Base-by-base conservation (phyloP, 2,113 vertebrate species). In the Synodontis membranacea region DNA sequence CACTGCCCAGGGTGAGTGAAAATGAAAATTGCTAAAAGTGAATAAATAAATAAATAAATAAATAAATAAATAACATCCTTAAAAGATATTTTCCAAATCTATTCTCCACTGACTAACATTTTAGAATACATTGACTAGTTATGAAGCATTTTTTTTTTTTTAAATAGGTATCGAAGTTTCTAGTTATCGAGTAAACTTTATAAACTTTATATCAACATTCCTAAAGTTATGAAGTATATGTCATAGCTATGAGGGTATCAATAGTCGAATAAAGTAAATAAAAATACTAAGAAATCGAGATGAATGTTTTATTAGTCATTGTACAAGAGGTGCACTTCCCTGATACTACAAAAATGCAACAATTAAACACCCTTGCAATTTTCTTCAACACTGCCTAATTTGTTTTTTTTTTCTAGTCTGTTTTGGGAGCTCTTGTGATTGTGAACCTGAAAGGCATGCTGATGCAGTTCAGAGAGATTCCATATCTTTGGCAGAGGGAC, bases 381-480 rank as follows among this genome's bases (percentile, higher is more conserved):
- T 52, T 52, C n/a, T 54, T 54, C 15, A 37, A 52, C n/a, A 54
- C 42, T 74, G 34, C 76, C 23, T 86, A 6, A 90, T 54, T 92
- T 90, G 91, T 56, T 87, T 88, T 87, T 76, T 56, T 87, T 88
- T 87, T 76, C 89, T 94, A 99, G 98, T 98, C 98, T 17, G 96
- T 99, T 66, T 94, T 99, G 88, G 96, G 96, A 11, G 97, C 98
- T 39, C 93, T 99, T 88, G 96, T 97, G 62, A 95, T 99, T 2
- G 96, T 98, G 82, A 99, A 99, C 92, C 92, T 99, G 86, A 99
- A 99, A 91, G 98, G 98, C 89, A 99, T 99, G 97, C 92, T 99
- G 91, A 96, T 97, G 96, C 98, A 99, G 93, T 93, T 98, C 90
- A 91, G 88, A 84, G 96, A 98, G 31, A 60, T 98, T 52, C 89